These are phyloP conservation scores for Heteromyza rotundicornis DNA, from an alignment of 2,888 invertebrate genomes.

Conservation along the genomic window DNA sequence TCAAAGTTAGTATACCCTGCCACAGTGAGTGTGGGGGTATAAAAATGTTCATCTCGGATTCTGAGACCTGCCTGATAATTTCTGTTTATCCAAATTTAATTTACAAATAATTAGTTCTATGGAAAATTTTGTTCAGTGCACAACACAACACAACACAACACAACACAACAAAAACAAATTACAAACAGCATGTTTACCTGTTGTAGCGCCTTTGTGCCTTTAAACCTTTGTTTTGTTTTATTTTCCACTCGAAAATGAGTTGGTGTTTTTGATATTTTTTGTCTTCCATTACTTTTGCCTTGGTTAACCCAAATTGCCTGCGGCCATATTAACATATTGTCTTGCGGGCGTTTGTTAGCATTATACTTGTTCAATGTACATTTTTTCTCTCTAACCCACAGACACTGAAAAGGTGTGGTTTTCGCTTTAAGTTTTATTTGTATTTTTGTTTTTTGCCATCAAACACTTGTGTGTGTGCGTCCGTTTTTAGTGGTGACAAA, in stretches of 20 bases:
- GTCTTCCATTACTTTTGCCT: not conserved
- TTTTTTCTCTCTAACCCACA: conserved; percentile 8
- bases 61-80: no score
- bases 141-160: no score
- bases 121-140: no score
- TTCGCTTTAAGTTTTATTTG: not conserved
- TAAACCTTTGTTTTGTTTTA: no score
- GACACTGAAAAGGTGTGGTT: conserved; percentile 19
- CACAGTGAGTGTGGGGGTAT: no score
- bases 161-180: not conserved
- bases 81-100: no score
- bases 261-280: not conserved
- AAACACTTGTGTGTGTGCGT: not conserved
- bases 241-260: not conserved
- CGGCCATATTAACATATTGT: conserved; percentile 9
- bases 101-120: no score
- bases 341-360: conserved; percentile 2
- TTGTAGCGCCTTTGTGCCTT: no score
- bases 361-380: conserved; percentile 5
- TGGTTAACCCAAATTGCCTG: conserved; percentile 15
- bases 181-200: not conserved
- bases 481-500: conserved; percentile 22
- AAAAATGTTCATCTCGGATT: no score
- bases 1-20: no score
- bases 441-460: no score